phyloP scores from a whole-genome alignment of 2,113 vertebrate genomes.

The Diadophis punctatus region DNA sequence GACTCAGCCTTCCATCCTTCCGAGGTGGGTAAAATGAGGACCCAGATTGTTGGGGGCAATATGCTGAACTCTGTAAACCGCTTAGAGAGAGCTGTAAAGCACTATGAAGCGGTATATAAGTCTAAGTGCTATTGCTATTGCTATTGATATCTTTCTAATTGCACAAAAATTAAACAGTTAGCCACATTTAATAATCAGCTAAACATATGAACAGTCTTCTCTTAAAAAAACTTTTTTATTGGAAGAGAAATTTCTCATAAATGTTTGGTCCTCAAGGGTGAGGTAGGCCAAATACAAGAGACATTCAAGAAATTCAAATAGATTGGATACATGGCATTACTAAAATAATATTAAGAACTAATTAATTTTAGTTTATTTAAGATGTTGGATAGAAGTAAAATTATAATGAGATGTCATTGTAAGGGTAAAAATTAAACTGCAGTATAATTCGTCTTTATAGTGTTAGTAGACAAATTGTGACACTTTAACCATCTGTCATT shows the following conservation, averaged over 20 bases:
- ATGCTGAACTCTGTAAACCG: no score
- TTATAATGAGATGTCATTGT: not conserved
- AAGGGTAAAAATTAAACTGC: conserved; percentile 6
- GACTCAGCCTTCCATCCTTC: no score
- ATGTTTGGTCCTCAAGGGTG: not conserved
- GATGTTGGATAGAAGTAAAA: not conserved
- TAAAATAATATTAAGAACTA: not conserved
- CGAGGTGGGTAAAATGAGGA: no score
- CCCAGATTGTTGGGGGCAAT: no score
- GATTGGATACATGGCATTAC: not conserved
- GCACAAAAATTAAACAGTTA: not conserved
- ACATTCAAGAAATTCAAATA: not conserved
- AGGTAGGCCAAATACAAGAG: not conserved
- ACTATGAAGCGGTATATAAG: no score
- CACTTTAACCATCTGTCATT: not conserved
- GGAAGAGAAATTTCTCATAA: not conserved
- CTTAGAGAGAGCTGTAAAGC: no score
- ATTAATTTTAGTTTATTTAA: conserved; percentile 9
- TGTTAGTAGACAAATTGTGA: not conserved
- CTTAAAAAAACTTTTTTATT: not conserved
- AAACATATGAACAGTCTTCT: not conserved
- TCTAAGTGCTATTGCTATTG: no score
- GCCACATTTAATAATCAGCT: not conserved
- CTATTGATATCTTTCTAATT: not conserved
- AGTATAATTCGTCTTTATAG: conserved; percentile 4